phyloP scores from a whole-genome alignment of 1,140 invertebrate species.

The Muscidifurax raptorellus region DNA sequence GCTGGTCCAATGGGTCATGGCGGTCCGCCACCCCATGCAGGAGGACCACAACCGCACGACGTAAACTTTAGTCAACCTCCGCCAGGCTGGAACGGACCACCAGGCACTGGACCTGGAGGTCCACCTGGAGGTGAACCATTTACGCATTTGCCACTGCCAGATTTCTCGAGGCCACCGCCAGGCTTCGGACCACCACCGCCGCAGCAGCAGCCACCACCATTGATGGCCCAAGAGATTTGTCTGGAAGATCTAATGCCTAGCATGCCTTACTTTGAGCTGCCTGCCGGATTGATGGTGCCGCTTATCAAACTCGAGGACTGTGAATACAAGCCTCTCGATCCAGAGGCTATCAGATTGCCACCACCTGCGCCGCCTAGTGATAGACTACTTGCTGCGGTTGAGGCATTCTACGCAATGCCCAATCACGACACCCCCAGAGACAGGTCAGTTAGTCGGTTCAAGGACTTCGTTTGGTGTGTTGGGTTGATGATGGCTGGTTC shows the following conservation, averaged over 20 bases:
- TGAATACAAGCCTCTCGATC: constrained; percentile 92
- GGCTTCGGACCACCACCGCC: constrained; percentile 85
- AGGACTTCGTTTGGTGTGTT: background rate
- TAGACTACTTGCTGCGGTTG: constrained; percentile 91
- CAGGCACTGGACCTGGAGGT: constrained; percentile 60
- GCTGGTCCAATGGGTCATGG: constrained; percentile 14
- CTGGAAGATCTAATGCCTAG: constrained; percentile 89
- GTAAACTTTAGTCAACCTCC: constrained; percentile 78
- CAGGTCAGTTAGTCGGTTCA: constrained; percentile 79
- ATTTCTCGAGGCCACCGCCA: constrained; percentile 90
- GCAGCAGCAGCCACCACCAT: constrained; percentile 71
- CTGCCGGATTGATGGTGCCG: constrained; percentile 96
- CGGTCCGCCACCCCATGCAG: constrained; percentile 57
- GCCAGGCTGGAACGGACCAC: constrained; percentile 71
- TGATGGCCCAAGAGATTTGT: constrained; percentile 71
- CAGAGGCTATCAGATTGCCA: constrained; percentile 91
- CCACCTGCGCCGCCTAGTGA: constrained; percentile 96
- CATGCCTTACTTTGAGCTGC: constrained; percentile 96
- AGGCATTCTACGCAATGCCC: constrained; percentile 95
- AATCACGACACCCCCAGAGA: constrained; percentile 95
- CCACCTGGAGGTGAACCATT: background rate
- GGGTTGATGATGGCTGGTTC: background rate
- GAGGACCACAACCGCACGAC: constrained; percentile 63
- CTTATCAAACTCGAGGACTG: constrained; percentile 94
- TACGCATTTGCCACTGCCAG: constrained; percentile 80